These are phyloP conservation scores for Nysson spinosus DNA, from an alignment of 2,888 invertebrate genomes.

Conservation along the genomic window DNA sequence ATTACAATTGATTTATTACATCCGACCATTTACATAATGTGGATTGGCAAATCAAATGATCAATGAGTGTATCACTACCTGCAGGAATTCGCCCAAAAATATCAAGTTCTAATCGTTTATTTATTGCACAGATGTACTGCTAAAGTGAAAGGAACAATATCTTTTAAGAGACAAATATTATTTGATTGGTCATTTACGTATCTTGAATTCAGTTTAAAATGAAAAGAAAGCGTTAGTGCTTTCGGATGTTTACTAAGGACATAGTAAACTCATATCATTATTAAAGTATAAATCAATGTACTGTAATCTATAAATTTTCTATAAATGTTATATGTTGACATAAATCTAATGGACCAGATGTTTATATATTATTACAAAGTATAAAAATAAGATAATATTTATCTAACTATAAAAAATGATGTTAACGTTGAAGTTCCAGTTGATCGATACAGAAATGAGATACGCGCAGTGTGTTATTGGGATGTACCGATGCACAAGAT, in stretches of 20 bases:
- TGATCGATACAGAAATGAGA: constrained; percentile 48
- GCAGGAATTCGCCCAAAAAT: constrained; percentile 18
- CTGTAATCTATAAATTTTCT: constrained; percentile 74
- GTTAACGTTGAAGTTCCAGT: constrained; percentile 67
- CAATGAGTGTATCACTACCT: constrained; percentile 41
- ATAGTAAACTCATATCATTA: constrained; percentile 69
- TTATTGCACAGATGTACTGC: constrained; percentile 26
- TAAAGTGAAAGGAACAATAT: constrained; percentile 10
- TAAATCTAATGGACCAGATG: constrained; percentile 76
- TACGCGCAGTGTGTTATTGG: constrained; percentile 41
- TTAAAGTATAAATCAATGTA: constrained; percentile 69
- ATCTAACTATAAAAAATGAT: constrained; percentile 65
- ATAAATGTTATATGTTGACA: constrained; percentile 76
- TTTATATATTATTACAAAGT: constrained; percentile 75
- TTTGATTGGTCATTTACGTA: constrained; percentile 22
- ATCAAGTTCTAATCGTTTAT: constrained; percentile 25
- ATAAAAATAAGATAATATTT: constrained; percentile 70
- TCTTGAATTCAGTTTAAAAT: constrained; percentile 45
- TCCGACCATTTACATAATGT: constrained; percentile 3
- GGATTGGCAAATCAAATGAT: constrained; percentile 3
- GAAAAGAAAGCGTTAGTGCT: constrained; percentile 55
- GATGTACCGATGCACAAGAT: constrained; percentile 51
- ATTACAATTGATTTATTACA: constrained; percentile 3
- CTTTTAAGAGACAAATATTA: constrained; percentile 15
- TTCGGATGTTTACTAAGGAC: constrained; percentile 68